Base-by-base conservation (phyloP, 2,113 vertebrate genomes). In the Tinamus guttatus region DNA sequence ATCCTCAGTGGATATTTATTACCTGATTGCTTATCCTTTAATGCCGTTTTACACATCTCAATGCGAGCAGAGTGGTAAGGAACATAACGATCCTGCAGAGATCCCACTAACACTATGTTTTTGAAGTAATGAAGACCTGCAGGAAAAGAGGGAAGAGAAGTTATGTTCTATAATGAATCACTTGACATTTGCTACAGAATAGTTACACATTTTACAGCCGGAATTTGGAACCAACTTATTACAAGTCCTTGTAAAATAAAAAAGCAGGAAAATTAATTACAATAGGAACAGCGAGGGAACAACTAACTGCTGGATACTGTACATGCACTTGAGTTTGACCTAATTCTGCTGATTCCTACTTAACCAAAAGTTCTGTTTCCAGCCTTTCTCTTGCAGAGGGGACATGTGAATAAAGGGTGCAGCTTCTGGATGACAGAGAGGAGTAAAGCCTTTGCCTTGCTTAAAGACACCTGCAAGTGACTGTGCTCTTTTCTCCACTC, bases 11-110 rank as follows among this genome's bases (percentile, higher is more conserved):
- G 7, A 3, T 67, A 79, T 67, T 65, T 83, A 97, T 98, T 98
- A 99, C 99, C 99, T 98, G 99, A 99, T 93, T 99, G 99, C 95
- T 99, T 99, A 97, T 99, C 99, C 94, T 99, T 99, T 97, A 99
- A 98, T 96, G 99, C 99, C 59, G 99, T 99, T 98, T 99, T 99
- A 97, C 99, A 99, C 99, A 99, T 99, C 97, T 99, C 99, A 95
- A 99, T 99, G 64, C 99, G 98, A 84, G 99, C 99, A 25, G 99
- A 99, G 96, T 99, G 99, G 85, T 99, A 99, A 78, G 99, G 99
- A 87, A 99, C 99, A 2, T 99, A 99, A 83, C 99, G 99, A 97
- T 99, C 99, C 97, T 99, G 99, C 89, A 99, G 98, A 32, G 99
- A 99, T 47, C 99, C 99, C 41, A 99, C 99, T 82, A 99, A 97